Evolutionary conservation across 2,797 vertebrate species (phyloP), one percentile per base, ranked within the genome.

Genomic region (Schizothorax lantsangensis): DNA sequence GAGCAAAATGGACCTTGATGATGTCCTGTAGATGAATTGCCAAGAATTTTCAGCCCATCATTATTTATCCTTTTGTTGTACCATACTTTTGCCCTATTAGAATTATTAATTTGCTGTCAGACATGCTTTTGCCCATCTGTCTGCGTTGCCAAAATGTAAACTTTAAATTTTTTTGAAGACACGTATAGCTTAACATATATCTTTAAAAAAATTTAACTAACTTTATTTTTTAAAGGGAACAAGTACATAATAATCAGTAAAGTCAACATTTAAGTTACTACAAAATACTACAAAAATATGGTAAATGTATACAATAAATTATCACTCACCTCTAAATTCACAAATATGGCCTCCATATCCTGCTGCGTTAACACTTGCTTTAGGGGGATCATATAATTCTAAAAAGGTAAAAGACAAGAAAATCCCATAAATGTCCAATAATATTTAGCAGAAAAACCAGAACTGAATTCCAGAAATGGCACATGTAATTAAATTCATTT

Each of bases 371-470:
- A 94, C n/a, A 99, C 96, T 90, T 95, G 95, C 92, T 96, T 96
- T 94, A 99, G 88, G 0, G 98, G 98, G 77, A 95, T 96, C 97
- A 99, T 97, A 68, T 99, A 99, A 91, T 97, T 99, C 98, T 99
- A 95, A 3, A 93, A 89, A 66, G 23, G 40, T 30, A n/a, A 81
- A 83, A 49, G 19, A 68, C 17, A 79, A 19, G 9, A 38, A 23
- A 33, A 74, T 62, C 38, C 15, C 49, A 83, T 15, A 83, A 57
- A 54, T 81, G n/a, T 17, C 6, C 59, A 30, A 81, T 36, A 40
- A 45, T 47, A 73, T 38, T 59, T 21, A 19, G 66, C 33, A 73
- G 30, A 8, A 57, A 45, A 14, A 30, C 7, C 11, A 3, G 6
- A 57, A 73, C 0, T 54, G 4, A 43, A 62, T 26, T 43, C 14